Evolutionary conservation across 2,113 vertebrate species (phyloP).

Genomic region (Hystrix brachyura): DNA sequence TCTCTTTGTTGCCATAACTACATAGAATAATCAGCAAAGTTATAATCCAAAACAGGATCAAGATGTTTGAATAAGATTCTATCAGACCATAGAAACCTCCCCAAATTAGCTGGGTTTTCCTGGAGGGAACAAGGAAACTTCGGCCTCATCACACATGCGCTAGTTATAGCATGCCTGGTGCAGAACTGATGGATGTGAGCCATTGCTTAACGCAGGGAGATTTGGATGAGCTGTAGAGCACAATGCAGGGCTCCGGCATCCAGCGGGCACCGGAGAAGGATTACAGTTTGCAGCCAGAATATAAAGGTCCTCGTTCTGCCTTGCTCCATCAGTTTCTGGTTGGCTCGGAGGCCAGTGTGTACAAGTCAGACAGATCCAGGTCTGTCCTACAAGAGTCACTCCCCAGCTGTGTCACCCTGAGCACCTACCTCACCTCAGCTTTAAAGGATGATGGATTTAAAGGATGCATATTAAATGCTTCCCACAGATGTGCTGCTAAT

Average conservation of each 20-base stretch:
- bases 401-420: not conserved
- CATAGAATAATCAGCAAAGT: constrained; percentile 31
- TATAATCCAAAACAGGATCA: constrained; percentile 74
- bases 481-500: not conserved
- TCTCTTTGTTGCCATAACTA: constrained; percentile 71
- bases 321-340: not conserved
- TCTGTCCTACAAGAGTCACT: not conserved
- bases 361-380: not conserved
- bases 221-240: not conserved
- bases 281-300: not conserved
- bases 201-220: not conserved
- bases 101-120: constrained; percentile 59
- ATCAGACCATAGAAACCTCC: constrained; percentile 67
- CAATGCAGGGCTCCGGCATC: not conserved
- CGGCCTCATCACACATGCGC: not conserved
- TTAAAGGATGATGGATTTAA: not conserved
- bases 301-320: rapidly evolving
- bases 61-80: constrained; percentile 71
- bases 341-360: not conserved
- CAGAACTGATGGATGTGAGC: not conserved
- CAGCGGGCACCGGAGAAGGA: not conserved
- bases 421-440: not conserved
- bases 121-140: constrained; percentile 2
- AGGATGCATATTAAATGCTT: not conserved
- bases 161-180: not conserved